Conservation (phyloP, 2,113 vertebrate species). For the Ammospiza caudacuta region DNA sequence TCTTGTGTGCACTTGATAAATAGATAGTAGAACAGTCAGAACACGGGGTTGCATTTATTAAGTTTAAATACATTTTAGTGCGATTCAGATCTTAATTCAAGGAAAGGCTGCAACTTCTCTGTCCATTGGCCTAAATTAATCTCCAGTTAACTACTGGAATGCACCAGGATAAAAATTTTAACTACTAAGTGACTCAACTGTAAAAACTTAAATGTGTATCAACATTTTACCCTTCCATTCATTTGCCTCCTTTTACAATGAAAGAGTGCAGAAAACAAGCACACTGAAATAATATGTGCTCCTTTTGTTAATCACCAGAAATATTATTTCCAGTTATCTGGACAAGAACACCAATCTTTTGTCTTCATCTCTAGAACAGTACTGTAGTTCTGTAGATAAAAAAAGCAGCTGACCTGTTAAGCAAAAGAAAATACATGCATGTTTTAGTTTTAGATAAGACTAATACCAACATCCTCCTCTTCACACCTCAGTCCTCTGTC, state of each 20-base stretch:
- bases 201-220: neutral
- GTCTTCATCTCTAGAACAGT: neutral
- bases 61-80: neutral
- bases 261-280: neutral
- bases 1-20: neutral
- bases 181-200: neutral
- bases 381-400: neutral
- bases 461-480: neutral
- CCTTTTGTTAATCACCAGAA: neutral
- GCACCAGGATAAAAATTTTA: neutral
- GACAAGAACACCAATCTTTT: constrained; percentile 1
- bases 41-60: neutral
- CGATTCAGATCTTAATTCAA: neutral
- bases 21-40: neutral
- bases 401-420: neutral
- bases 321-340: constrained; percentile 33
- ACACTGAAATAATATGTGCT: neutral
- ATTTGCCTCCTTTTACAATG: neutral
- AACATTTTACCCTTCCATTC: neutral
- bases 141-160: neutral
- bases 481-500: neutral
- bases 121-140: neutral
- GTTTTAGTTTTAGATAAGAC: neutral
- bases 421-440: neutral
- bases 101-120: neutral